Evolutionary conservation across 2,113 vertebrate species (phyloP), one percentile per base, ranked within the genome.

Genomic region (Grantiella picta): DNA sequence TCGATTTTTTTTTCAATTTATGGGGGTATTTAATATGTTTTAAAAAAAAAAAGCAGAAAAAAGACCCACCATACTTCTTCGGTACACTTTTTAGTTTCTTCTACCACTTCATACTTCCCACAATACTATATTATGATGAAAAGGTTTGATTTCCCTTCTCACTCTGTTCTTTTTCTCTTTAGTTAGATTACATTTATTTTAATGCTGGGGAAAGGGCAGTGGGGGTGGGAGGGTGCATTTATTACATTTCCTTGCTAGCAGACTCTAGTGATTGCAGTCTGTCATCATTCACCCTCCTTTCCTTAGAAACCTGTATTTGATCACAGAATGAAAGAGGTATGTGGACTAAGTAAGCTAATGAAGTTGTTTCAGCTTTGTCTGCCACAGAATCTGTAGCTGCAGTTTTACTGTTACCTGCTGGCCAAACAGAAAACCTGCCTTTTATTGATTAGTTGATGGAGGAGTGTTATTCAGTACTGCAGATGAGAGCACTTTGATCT

Each of bases 371-470:
- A 77, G 50, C 60, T 44, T 60, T 82, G 54, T 64, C 84, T 71
- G 36, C 56, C 38, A 38, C 38, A 81, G 40, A 42, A 63, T 83
- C 76, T 66, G 29, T 83, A 89, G 33, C 36, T 72, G 45, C 23
- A 52, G 20, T 60, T 92, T 75, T 66, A 63, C 50, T 73, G n/a
- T 33, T 71, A 81, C 24, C 45, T 75, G 11, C 19, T 89, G 33
- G 63, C 7, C 31, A 89, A 82, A 83, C 14, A 83, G 4, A 77
- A 81, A 90, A 19, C 8, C 22, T 47, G 60, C 11, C 35, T 59
- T 81, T 52, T 72, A 92, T 36, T 75, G 60, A 94, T 90, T 75
- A 84, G 36, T 78, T 84, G 52, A 82, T 76, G 36, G 36, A 89
- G 60, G 23, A 54, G 14, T 28, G 8, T 65, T 92, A 86, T 69